Base-by-base conservation (phyloP, 2,888 invertebrate species). In the Hedya salicella region DNA sequence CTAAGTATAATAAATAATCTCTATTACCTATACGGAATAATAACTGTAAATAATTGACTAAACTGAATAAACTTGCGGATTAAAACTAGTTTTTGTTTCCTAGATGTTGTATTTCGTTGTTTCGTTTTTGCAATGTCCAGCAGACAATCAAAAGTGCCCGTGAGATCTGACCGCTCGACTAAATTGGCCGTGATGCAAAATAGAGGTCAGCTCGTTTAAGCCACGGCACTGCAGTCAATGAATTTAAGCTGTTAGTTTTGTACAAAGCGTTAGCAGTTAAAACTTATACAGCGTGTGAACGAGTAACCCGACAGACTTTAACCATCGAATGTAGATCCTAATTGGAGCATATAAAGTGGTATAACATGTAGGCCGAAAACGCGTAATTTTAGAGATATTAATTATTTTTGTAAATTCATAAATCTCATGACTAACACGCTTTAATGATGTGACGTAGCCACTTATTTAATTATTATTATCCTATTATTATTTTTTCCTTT, bases 171-270 rank as follows among this genome's bases (percentile, higher is more conserved):
- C 60, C 66, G 66, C 60, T 73, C 78, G 76, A 77, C 76, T 79
- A 78, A 84, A 85, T 82, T 87, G 88, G 81, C 86, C 83, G 71
- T 85, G 84, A 86, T 77, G 69, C 72, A 74, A 75, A 79, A 82
- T 81, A 78, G 86, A 90, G 89, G 90, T 85, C 87, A 75, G 66
- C 73, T 68, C 73, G 70, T 77, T 74, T 64, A 70, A 77, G 78
- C 75, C 75, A 79, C 70, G 71, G 74, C 68, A 74, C 68, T 67
- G 60, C 44, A 69, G 21, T 49, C 17, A 25, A 52, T 50, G 44
- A 53, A 19, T 61, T 61, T 30, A 44, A 46, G 36, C 60, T 42
- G 32, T 49, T 3, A 1, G 14, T 46, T n/a, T 19, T 16, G 3
- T 19, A 46, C 2, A 60, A 16, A 32, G 36, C 2, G 11, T 13